Evolutionary conservation across 1,140 invertebrate genomes (phyloP), one percentile per base, ranked within the genome.

Genomic region (Batillaria attramentaria): DNA sequence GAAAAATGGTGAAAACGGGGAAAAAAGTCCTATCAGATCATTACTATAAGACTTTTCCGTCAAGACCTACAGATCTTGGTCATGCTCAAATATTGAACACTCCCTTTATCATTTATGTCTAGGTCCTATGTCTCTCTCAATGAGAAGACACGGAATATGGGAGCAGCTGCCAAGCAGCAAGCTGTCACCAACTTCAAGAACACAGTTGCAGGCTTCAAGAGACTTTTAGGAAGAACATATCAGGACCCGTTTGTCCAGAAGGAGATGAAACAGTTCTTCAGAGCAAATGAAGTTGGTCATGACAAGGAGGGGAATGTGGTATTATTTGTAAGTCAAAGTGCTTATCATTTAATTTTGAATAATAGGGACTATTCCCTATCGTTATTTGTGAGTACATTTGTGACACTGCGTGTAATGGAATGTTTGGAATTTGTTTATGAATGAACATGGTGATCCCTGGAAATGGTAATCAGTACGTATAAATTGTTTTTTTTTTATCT

Each of bases 121-220:
- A 99, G 97, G 92, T 95, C 98, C 92, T 99, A 94, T 92, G 96
- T 99, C 24, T 97, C 97, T 39, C 98, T 99, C 91, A 96, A 95
- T 87, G 94, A 94, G 54, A 97, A 96, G 87, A 97, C 95, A 85
- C 94, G 98, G 84, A 95, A 96, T 84, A 93, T 99, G 87, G 98
- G 98, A 54, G 97, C 98, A 31, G 96, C 97, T 62, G 98, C 98
- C 39, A 99, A 98, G 91, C 98, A 98, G 89, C 97, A 99, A 89
- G 95, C 96, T 91, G 95, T 98, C 20, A 99, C 97, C 82, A 99
- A 99, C 89, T 95, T 98, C 93, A 98, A 97, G 90, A 99, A 99
- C 89, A 99, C 98, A 77, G 93, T 99, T 72, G 95, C 95, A 92
- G 95, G 95, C 72, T 98, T 99, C 88, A 99, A 99, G 92, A 93